A percentile compares a stretch with the other conserved stretches of the same genome.
These are phyloP conservation scores for Eurytoma californica DNA, from an alignment of 2,888 invertebrate genomes.

Conservation along the genomic window DNA sequence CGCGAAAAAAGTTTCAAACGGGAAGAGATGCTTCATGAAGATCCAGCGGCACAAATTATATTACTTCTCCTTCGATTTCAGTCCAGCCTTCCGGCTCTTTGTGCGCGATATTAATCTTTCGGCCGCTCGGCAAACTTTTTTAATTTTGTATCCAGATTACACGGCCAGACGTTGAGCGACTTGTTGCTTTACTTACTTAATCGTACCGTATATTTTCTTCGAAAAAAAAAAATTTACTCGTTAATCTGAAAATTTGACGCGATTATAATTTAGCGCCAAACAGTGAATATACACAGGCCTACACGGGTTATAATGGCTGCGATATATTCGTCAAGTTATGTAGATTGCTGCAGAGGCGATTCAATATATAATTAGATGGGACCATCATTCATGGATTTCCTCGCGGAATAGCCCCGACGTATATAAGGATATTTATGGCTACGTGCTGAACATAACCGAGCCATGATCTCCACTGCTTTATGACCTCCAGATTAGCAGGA, in stretches of 20 bases:
- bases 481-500: neutral
- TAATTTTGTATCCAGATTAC: slow-evolving; percentile 31
- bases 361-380: slow-evolving; percentile 45
- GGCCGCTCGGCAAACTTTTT: slow-evolving; percentile 30
- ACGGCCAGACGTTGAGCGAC: too few relatives aligned
- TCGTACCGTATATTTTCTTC: too few relatives aligned
- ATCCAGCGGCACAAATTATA: slow-evolving; percentile 23
- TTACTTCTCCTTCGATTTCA: slow-evolving; percentile 35
- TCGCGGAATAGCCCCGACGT: neutral
- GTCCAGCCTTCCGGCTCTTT: slow-evolving; percentile 30
- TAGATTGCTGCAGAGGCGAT: neutral
- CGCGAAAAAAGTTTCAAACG: slow-evolving; percentile 28
- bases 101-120: slow-evolving; percentile 10
- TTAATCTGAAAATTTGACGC: too few relatives aligned
- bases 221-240: too few relatives aligned
- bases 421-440: slow-evolving; percentile 31
- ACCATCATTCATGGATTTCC: slow-evolving; percentile 41
- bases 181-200: too few relatives aligned
- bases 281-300: too few relatives aligned
- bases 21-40: slow-evolving; percentile 26
- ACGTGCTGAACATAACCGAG: slow-evolving; percentile 4
- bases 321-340: slow-evolving; percentile 15
- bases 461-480: neutral
- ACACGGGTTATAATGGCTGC: neutral
- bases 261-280: too few relatives aligned